Percentiles rank a stretch among this genome's conserved stretches.
These are phyloP conservation scores for Matsumyia berberina DNA, from an alignment of 2,888 invertebrate species.

Conservation along the genomic window DNA sequence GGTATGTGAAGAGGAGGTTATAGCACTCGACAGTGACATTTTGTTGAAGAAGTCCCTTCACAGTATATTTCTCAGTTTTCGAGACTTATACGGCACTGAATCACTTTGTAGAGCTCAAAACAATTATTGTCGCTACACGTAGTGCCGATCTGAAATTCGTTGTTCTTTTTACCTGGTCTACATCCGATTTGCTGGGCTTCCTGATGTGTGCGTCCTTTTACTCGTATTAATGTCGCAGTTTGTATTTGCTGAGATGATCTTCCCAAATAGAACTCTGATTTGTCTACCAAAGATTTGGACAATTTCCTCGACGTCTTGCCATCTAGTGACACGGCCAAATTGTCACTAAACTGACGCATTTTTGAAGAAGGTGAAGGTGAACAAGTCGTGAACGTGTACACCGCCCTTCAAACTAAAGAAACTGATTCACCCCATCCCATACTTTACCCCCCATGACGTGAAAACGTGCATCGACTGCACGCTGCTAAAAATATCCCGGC, in stretches of 20 bases:
- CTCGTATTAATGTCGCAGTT: no score
- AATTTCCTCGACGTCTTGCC: constrained; percentile 9
- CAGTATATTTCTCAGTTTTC: no score
- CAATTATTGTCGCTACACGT: no score
- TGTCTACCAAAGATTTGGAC: not conserved
- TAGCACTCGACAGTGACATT: no score
- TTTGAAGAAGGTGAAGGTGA: constrained; percentile 50
- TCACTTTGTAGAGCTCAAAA: no score
- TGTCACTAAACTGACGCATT: constrained; percentile 46
- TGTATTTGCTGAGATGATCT: not conserved
- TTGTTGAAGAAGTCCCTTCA: no score
- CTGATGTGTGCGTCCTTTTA: no score
- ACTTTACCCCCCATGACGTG: constrained; percentile 35
- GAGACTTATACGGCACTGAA: no score
- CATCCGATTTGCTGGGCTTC: no score
- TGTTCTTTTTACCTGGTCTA: no score
- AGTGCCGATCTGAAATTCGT: no score
- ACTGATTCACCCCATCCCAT: constrained; percentile 18
- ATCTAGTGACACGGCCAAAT: constrained; percentile 21
- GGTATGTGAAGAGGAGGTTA: no score
- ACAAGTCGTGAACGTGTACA: not conserved
- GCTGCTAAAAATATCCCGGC: constrained; percentile 41
- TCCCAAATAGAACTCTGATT: not conserved
- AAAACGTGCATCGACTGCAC: constrained; percentile 43
- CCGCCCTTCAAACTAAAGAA: not conserved